Conservation (phyloP, 2,888 invertebrate genomes). For the Meandrusa payeni region DNA sequence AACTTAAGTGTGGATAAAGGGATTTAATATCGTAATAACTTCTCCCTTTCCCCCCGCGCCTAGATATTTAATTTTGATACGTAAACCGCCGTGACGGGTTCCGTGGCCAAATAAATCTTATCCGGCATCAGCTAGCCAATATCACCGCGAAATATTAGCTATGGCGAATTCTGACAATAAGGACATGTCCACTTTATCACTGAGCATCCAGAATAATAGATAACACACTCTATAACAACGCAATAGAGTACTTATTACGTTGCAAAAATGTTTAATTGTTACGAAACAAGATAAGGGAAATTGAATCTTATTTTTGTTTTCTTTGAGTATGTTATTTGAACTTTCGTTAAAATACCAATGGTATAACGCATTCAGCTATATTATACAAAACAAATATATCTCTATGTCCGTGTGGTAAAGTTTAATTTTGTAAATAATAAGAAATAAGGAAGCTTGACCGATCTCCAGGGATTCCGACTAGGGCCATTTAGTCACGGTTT, state of each 20-base stretch:
- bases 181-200: slow-evolving; percentile 47
- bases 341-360: slow-evolving; percentile 31
- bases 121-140: slow-evolving; percentile 69
- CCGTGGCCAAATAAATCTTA: slow-evolving; percentile 69
- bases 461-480: slow-evolving; percentile 65
- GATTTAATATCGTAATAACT: slow-evolving; percentile 29
- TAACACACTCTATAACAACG: slow-evolving; percentile 28
- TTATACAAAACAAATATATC: slow-evolving; percentile 17
- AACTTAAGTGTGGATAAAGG: slow-evolving; percentile 12
- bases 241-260: slow-evolving; percentile 33
- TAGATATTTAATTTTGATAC: slow-evolving; percentile 79
- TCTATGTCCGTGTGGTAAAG: slow-evolving; percentile 25
- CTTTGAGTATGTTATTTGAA: slow-evolving; percentile 40
- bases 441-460: slow-evolving; percentile 49
- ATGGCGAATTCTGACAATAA: slow-evolving; percentile 66
- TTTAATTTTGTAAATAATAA: slow-evolving; percentile 25
- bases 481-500: slow-evolving; percentile 74
- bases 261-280: slow-evolving; percentile 28
- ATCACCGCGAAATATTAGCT: slow-evolving; percentile 75
- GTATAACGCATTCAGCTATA: slow-evolving; percentile 27
- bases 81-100: slow-evolving; percentile 56
- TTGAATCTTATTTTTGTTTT: slow-evolving; percentile 36
- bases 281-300: slow-evolving; percentile 37
- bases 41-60: slow-evolving; percentile 38
- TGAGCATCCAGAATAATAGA: slow-evolving; percentile 19